Evolutionary conservation across 2,888 invertebrate genomes (phyloP), one percentile per base, ranked within the genome.

Genomic region (Eupithecia subfuscata): DNA sequence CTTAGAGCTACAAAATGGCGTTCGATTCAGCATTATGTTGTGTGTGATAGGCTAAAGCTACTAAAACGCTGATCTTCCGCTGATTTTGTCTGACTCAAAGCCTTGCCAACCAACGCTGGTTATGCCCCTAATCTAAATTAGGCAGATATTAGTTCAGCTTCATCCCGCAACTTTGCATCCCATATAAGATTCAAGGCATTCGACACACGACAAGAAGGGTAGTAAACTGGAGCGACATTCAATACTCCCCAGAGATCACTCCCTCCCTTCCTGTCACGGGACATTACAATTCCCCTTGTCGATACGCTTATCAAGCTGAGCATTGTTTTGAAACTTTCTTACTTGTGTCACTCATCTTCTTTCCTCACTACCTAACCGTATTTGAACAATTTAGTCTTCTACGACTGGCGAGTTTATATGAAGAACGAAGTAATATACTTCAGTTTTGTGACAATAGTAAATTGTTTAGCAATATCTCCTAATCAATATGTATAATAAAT

Each of bases 201-300:
- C 34, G 30, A 34, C 64, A 64, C 64, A 22, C 64, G 5, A 70
- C 18, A 40, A 40, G 64, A 45, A 70, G 67, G 73, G 73, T 67
- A 60, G 70, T 73, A 68, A 43, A 68, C 48, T 37, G 45, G 69
- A 69, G 52, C 71, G 70, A 67, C 56, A 71, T 70, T 70, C 70
- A 74, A 74, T 60, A 75, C 64, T 70, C 75, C 75, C 75, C 25
- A 11, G 75, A 70, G 75, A 65, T 43, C 25, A 65, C 65, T 48
- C 70, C 65, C 65, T 45, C 43, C 69, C 25, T 69, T 52, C 60
- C 65, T 69, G 75, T 67, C 67, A 67, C 70, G 70, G 67, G 45
- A 70, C 43, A 72, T 73, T 75, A 40, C 16, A 60, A 67, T 67
- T 48, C 64, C 70, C 65, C 60, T 56, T 52, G 56, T 73, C 43